Evolutionary conservation across 2,797 vertebrate species (phyloP).

Genomic region (Borostomias antarcticus): DNA sequence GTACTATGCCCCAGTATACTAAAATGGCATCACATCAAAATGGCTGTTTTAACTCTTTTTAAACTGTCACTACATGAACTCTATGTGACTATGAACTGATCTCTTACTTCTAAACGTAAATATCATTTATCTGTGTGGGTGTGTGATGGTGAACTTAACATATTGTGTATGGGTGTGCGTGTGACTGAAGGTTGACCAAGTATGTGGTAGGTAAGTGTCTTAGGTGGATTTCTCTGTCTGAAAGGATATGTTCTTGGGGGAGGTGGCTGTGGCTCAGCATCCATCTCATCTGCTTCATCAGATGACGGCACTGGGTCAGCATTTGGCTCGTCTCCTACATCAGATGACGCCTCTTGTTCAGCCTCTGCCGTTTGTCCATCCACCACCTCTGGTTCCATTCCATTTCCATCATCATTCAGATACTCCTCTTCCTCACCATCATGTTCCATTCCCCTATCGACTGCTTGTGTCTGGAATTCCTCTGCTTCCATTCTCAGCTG

Average conservation of each 20-base stretch:
- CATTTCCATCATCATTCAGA: neutral
- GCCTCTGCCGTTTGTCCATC: neutral
- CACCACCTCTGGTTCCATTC: neutral
- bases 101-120: no score
- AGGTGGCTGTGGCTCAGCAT: neutral
- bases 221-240: neutral
- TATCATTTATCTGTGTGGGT: no score
- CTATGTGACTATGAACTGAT: no score
- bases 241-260: constrained; percentile 17
- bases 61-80: no score
- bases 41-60: no score
- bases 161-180: no score
- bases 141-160: no score
- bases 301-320: neutral
- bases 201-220: constrained; percentile 1
- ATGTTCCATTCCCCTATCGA: no score
- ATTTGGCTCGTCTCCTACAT: constrained; percentile 10
- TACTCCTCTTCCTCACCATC: neutral
- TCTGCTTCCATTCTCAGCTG: no score
- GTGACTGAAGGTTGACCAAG: constrained; percentile 10
- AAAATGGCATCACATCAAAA: no score
- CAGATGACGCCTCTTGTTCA: neutral
- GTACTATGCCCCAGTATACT: no score
- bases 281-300: constrained; percentile 10
- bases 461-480: no score